Evolutionary conservation across 2,888 invertebrate genomes (phyloP).

Genomic region (Hylaea fasciaria): DNA sequence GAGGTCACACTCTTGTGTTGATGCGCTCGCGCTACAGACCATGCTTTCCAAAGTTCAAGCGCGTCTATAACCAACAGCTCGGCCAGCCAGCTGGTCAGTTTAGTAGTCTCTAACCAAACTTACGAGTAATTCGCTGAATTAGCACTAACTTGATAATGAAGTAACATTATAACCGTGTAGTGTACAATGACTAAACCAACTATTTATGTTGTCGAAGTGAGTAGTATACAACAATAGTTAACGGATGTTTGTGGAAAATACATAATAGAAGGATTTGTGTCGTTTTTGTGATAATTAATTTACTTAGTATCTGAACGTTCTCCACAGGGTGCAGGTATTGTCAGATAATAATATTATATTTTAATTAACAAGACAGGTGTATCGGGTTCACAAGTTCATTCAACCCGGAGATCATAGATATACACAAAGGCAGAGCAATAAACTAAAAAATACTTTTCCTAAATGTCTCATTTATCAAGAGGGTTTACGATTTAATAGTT

Average conservation of each 20-base stretch:
- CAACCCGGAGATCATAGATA: conserved; percentile 41
- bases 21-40: conserved; percentile 68
- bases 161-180: conserved; percentile 9
- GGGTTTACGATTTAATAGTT: conserved; percentile 17
- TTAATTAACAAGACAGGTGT: conserved; percentile 21
- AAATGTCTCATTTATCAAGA: conserved; percentile 18
- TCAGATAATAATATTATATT: conserved; percentile 11
- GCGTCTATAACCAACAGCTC: conserved; percentile 39
- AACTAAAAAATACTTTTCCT: conserved; percentile 23
- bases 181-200: conserved; percentile 12
- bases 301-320: neutral
- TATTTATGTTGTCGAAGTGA: neutral
- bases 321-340: conserved; percentile 11
- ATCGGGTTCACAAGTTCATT: conserved; percentile 34
- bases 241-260: neutral
- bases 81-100: conserved; percentile 21
- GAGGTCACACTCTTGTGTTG: conserved; percentile 80
- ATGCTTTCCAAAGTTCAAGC: conserved; percentile 62
- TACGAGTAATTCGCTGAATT: conserved; percentile 23
- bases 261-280: neutral
- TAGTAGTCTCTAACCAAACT: conserved; percentile 22
- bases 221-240: neutral
- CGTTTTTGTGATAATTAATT: neutral
- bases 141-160: conserved; percentile 24
- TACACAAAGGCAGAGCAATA: conserved; percentile 27